A percentile compares a stretch with the other conserved stretches of the same genome.
These are phyloP conservation scores for Regulus satrapa DNA, from an alignment of 2,113 vertebrate genomes.

Conservation along the genomic window DNA sequence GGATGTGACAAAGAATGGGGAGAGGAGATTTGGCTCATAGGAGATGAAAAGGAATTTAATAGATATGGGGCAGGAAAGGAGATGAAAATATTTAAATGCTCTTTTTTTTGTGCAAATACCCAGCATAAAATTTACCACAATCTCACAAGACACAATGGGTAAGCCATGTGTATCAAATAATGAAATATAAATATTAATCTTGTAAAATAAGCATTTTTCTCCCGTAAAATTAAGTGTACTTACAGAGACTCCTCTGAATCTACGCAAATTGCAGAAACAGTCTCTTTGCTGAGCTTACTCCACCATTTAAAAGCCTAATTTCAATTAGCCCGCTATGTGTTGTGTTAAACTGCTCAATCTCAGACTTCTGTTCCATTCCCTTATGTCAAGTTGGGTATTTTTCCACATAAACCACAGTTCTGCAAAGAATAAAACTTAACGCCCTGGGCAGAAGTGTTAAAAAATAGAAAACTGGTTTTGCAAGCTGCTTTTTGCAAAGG, in stretches of 20 bases:
- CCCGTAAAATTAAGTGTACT: not conserved
- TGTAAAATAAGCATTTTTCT: not conserved
- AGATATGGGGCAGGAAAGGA: not conserved
- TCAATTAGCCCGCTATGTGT: not conserved
- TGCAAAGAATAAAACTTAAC: not conserved
- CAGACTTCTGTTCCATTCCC: not conserved
- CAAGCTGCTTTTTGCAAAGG: not conserved
- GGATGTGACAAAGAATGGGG: not conserved
- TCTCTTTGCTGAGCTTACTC: not conserved
- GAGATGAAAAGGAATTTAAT: not conserved
- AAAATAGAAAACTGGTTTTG: not conserved
- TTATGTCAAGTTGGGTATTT: not conserved
- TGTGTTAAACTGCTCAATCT: not conserved
- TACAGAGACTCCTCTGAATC: not conserved
- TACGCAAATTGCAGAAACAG: not conserved
- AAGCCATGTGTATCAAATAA: not conserved
- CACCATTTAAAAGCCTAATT: not conserved
- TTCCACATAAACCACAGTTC: not conserved
- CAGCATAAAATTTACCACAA: not conserved
- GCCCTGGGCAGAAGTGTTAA: not conserved
- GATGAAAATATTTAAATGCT: not conserved
- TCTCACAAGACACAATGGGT: not conserved
- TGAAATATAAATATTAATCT: not conserved
- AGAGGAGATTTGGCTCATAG: not conserved
- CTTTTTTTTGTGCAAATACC: not conserved